These are phyloP conservation scores for Listronotus oregonensis DNA, from an alignment of 1,140 invertebrate species.

Conservation along the genomic window DNA sequence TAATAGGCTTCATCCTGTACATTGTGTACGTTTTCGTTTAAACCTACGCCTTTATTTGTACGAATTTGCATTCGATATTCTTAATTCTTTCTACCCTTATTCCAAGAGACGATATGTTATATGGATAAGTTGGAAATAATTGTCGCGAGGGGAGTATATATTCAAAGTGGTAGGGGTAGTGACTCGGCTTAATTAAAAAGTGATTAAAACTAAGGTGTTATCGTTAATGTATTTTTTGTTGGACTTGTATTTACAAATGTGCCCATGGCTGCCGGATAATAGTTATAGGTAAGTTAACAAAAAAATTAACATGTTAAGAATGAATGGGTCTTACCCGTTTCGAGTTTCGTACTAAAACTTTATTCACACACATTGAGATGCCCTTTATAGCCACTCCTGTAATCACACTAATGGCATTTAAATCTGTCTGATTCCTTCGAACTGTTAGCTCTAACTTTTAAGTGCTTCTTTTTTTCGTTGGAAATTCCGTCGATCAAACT, in stretches of 20 bases:
- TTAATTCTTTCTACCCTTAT: slow-evolving; percentile 1
- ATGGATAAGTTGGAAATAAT: no score
- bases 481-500: no score
- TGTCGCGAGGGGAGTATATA: not conserved
- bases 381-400: no score
- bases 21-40: slow-evolving; percentile 6
- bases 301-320: no score
- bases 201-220: not conserved
- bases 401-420: no score
- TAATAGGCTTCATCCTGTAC: slow-evolving; percentile 37
- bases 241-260: slow-evolving; percentile 34
- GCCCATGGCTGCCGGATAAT: slow-evolving; percentile 37
- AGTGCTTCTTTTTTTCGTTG: no score
- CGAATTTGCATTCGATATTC: not conserved
- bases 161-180: not conserved
- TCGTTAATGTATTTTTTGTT: slow-evolving; percentile 31
- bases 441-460: no score
- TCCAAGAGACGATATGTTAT: no score
- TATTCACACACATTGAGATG: no score
- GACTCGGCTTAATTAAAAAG: not conserved
- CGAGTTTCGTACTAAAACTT: no score
- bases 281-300: slow-evolving; percentile 27
- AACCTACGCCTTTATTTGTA: slow-evolving; percentile 2
- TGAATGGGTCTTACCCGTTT: no score
- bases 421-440: no score